phyloP scores from a whole-genome alignment of 2,113 vertebrate genomes.

The Triplophysa siluroides region DNA sequence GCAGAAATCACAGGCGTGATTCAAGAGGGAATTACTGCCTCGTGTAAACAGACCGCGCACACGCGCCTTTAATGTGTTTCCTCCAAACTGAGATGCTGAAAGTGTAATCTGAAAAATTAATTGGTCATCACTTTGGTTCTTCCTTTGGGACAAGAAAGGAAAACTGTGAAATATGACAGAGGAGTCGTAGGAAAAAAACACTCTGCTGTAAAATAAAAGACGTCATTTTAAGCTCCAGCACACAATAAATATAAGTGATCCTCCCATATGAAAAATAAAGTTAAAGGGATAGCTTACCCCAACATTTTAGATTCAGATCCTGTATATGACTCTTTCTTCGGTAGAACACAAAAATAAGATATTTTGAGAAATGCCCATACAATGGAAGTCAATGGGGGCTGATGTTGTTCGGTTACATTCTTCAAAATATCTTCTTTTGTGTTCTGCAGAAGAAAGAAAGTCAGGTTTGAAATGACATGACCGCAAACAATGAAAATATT shows the following conservation, averaged over 20 bases:
- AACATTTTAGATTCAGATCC: too few relatives aligned
- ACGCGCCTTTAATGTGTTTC: conserved; percentile 23
- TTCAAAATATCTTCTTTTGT: too few relatives aligned
- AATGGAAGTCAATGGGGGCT: too few relatives aligned
- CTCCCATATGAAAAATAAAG: neutral
- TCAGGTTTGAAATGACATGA: too few relatives aligned
- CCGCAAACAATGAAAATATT: too few relatives aligned
- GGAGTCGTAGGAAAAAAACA: neutral
- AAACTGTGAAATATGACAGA: neutral
- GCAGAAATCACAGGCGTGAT: conserved; percentile 11
- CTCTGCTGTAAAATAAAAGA: neutral
- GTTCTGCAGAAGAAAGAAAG: too few relatives aligned
- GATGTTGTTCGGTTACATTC: too few relatives aligned
- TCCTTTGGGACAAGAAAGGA: conserved; percentile 17
- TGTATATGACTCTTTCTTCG: too few relatives aligned
- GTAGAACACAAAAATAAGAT: too few relatives aligned
- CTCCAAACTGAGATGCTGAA: neutral
- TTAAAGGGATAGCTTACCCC: neutral
- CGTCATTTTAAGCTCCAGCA: neutral
- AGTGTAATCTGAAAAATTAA: conserved; percentile 25
- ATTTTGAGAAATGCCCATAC: too few relatives aligned
- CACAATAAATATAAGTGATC: too few relatives aligned
- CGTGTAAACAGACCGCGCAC: neutral
- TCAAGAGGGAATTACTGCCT: conserved; percentile 1
- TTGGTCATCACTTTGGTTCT: conserved; percentile 31